Evolutionary conservation across 2,797 vertebrate species (phyloP).

Genomic region (Neosalanx taihuensis): DNA sequence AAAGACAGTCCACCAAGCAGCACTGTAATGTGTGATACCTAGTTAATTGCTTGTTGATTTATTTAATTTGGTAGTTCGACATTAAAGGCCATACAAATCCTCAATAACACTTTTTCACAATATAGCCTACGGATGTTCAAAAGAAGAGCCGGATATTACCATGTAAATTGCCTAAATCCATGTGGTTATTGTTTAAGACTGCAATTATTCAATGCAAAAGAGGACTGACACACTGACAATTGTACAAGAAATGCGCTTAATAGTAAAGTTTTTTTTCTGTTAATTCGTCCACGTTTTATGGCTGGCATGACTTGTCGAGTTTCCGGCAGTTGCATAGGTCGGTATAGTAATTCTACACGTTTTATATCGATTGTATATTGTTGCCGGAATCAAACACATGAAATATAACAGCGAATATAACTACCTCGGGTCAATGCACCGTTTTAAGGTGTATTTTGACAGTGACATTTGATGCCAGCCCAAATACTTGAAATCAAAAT

Average conservation of each 20-base stretch:
- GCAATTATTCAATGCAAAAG: constrained; percentile 23
- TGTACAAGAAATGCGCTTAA: constrained; percentile 31
- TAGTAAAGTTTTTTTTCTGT: constrained; percentile 19
- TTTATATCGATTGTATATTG: background rate
- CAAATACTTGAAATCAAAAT: background rate
- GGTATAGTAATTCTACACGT: background rate
- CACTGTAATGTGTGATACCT: background rate
- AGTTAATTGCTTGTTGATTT: background rate
- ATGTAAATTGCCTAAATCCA: background rate
- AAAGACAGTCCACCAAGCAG: background rate
- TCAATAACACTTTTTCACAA: background rate
- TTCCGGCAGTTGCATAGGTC: background rate
- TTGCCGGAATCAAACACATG: background rate
- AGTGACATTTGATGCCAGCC: background rate
- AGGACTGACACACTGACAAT: constrained; percentile 36
- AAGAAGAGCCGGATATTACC: background rate
- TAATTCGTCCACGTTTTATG: constrained; percentile 21
- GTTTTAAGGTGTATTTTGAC: background rate
- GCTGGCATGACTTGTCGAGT: background rate
- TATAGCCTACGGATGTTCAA: no score
- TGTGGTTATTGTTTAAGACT: background rate
- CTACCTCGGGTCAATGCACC: background rate
- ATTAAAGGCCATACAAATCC: background rate
- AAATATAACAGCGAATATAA: background rate
- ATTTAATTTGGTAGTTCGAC: background rate